Conservation (phyloP, 2,888 invertebrate species). For the Apodemia zela region DNA sequence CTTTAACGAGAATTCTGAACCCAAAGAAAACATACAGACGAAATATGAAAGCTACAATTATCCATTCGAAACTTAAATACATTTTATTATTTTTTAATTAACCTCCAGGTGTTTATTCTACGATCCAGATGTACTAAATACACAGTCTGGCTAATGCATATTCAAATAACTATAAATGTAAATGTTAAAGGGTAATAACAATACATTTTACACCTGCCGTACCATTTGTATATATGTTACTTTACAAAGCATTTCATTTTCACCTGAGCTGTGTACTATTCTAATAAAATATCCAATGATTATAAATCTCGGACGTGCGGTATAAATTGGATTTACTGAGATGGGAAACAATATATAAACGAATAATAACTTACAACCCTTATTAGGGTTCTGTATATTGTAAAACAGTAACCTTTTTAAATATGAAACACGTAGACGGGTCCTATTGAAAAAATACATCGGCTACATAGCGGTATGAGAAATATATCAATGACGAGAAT, state of each 20-base stretch:
- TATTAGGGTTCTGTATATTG: too few species aligned
- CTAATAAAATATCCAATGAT: constrained; percentile 53
- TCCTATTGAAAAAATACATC: too few species aligned
- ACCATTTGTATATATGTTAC: constrained; percentile 30
- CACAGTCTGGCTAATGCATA: constrained; percentile 33
- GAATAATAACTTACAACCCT: background rate
- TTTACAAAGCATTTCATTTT: constrained; percentile 25
- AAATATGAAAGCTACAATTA: constrained; percentile 10
- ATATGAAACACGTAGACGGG: too few species aligned
- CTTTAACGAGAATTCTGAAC: background rate
- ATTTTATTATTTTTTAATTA: constrained; percentile 29
- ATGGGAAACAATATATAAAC: constrained; percentile 12
- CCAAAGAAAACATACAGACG: background rate
- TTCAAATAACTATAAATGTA: constrained; percentile 32
- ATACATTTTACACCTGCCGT: constrained; percentile 41
- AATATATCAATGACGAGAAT: too few species aligned
- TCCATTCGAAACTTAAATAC: constrained; percentile 18
- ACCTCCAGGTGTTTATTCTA: constrained; percentile 24
- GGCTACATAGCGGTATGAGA: too few species aligned
- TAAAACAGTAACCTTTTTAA: too few species aligned
- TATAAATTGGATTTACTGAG: constrained; percentile 12
- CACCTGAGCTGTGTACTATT: constrained; percentile 29
- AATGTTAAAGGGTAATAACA: constrained; percentile 39
- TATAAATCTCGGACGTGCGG: constrained; percentile 41
- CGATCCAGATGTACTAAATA: constrained; percentile 24